Evolutionary conservation across 1,140 invertebrate species (phyloP), one percentile per base, ranked within the genome.

Genomic region (Penaeus indicus): DNA sequence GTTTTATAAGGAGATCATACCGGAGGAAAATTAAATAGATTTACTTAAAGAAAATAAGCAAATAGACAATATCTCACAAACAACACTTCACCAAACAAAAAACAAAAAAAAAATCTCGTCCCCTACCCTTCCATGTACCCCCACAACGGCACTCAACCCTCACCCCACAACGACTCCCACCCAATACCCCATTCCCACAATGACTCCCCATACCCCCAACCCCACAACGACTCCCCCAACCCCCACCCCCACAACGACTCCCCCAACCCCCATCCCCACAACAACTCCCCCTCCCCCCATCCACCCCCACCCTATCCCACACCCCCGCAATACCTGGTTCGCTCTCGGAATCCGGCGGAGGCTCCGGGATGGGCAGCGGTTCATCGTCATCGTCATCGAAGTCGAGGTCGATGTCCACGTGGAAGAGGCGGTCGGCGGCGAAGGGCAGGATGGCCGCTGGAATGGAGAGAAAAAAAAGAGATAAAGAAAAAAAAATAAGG

Each of bases 321-420:
- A 8, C 13, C 3, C 67, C 3, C 4, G 0, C 8, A 11, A 5
- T 1, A 86, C 84, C 84, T 78, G 61, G 38, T 0, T 86, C 85
- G 47, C 60, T 67, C 42, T 81, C 61, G 16, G 77, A 19, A 18
- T 86, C 85, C 11, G 85, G 85, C 8, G 32, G 32, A 7, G 85
- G 85, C 38, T 86, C 85, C 22, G 85, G 62, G n/a, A 63, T 16
- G 25, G 85, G 32, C 62, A 60, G 63, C 0, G 32, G 32, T 0
- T 67, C 85, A 16, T 86, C 85, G 19, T 86, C 85, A 7, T 86
- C 78, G n/a, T n/a, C 27, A 42, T 81, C 85, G 21, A 32, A 42
- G 62, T 81, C 78, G 10, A 81, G 78, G 62, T 67, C 4, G 13
- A 86, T 38, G 78, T 80, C 63, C 22, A 86, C 75, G n/a, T 42